Percentiles rank a stretch among this genome's conserved stretches.
These are phyloP conservation scores for Sprattus sprattus DNA, from an alignment of 2,113 vertebrate genomes.

Conservation along the genomic window DNA sequence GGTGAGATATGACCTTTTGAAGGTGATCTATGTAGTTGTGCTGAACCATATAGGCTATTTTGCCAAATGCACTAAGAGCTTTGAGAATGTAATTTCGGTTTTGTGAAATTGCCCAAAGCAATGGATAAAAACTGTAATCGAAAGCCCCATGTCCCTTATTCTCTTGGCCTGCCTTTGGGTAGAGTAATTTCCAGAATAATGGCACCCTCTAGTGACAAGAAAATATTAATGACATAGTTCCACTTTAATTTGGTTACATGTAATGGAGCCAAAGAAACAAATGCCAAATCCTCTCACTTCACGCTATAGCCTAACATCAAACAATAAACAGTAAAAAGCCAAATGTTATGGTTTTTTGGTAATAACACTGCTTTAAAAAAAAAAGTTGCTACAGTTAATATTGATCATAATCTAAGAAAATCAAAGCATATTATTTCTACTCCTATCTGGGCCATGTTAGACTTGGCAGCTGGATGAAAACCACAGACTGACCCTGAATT, in stretches of 20 bases:
- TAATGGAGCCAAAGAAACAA: neutral
- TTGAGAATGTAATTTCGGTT: too few relatives aligned
- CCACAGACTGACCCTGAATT: neutral
- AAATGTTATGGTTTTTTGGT: neutral
- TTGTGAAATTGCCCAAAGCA: too few relatives aligned
- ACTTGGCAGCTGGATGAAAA: neutral
- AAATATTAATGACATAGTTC: neutral
- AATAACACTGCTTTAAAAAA: neutral
- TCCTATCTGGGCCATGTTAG: neutral
- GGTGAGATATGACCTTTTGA: too few relatives aligned
- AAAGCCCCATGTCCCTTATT: too few relatives aligned
- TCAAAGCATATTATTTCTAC: neutral
- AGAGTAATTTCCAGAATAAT: neutral
- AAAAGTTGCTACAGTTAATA: neutral
- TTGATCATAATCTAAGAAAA: neutral
- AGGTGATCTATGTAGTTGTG: too few relatives aligned
- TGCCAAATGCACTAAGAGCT: too few relatives aligned
- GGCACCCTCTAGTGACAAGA: neutral
- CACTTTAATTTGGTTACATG: neutral
- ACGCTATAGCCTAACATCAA: neutral
- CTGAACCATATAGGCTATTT: too few relatives aligned
- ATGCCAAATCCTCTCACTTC: neutral
- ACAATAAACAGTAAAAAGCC: neutral
- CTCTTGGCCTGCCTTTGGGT: too few relatives aligned
- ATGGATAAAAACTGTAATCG: too few relatives aligned